Conservation (phyloP, 2,888 invertebrate species). For the Dynastes tityus region DNA sequence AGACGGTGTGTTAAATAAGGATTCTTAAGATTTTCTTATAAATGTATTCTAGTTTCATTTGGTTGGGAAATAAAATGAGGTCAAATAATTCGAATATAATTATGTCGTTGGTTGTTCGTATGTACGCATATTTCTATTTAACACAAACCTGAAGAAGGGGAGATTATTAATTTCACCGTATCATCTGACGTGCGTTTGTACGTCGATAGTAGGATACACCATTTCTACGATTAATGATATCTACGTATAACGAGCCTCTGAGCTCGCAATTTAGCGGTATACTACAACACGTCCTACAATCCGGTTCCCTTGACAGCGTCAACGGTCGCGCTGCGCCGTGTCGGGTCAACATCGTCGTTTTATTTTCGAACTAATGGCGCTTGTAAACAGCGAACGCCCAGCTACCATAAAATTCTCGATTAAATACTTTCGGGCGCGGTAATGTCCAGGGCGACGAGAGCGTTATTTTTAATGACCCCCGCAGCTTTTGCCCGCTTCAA, state of each 20-base stretch:
- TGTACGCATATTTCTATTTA: no score
- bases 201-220: no score
- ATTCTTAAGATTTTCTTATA: no score
- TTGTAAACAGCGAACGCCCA: slow-evolving; percentile 44
- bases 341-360: slow-evolving; percentile 43
- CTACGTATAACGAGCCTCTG: slow-evolving; percentile 9
- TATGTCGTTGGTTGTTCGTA: no score
- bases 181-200: background rate
- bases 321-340: slow-evolving; percentile 2
- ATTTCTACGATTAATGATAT: slow-evolving; percentile 30
- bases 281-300: background rate
- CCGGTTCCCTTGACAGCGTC: slow-evolving; percentile 15
- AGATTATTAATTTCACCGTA: no score
- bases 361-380: slow-evolving; percentile 46
- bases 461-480: slow-evolving; percentile 50
- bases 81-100: no score
- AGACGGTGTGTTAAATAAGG: no score
- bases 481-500: slow-evolving; percentile 44
- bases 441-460: slow-evolving; percentile 42
- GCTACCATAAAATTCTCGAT: slow-evolving; percentile 44
- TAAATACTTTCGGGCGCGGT: slow-evolving; percentile 46
- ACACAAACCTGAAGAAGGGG: no score
- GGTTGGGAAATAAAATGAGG: no score
- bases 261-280: slow-evolving; percentile 10
- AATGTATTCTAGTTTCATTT: no score